Evolutionary conservation across 1,140 invertebrate species (phyloP), one percentile per base, ranked within the genome.

Genomic region (Eubasilissa regina): DNA sequence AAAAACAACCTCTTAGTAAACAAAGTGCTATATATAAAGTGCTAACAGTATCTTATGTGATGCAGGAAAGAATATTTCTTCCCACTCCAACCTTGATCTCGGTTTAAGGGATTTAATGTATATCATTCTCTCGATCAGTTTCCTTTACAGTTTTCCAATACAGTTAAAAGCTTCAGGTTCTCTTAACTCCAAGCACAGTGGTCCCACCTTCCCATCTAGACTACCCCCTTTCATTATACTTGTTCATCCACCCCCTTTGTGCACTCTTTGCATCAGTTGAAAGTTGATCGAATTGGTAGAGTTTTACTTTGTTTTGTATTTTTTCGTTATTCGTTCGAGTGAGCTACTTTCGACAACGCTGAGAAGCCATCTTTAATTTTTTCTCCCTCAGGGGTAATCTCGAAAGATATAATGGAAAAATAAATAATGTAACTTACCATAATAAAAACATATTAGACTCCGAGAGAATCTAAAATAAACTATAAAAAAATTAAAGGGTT

Each of bases 61-160:
- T 35, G 25, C 6, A 35, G 25, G 25, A 35, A 35, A 35, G 25
- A 35, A 35, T 35, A 35, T 35, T 6, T 35, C 25, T 6, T 3
- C 25, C 25, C 25, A 35, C 6, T 35, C 25, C 25, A 35, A 1
- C 6, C 25, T 35, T 51, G 48, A 51, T 64, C 60, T 64, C 60
- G 25, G 4, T 43, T 64, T 64, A 64, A 48, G 47, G 25, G 66
- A 51, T 70, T 70, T 70, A 12, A 70, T 70, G 17, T 60, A 35
- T n/a, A 70, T 48, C 66, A 70, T 48, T n/a, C 45, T 15, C 44
- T 21, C 7, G 43, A 48, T 19, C 66, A 70, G 66, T 70, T 70
- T 70, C 66, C 66, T 35, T 70, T 70, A 70, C n/a, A 48, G 66
- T 70, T 70, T 70, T 70, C 45, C 66, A 70, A 70, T 70, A 70